Evolutionary conservation across 1,140 invertebrate species (phyloP), one percentile per base, ranked within the genome.

Genomic region (Trypoxylus dichotomus): DNA sequence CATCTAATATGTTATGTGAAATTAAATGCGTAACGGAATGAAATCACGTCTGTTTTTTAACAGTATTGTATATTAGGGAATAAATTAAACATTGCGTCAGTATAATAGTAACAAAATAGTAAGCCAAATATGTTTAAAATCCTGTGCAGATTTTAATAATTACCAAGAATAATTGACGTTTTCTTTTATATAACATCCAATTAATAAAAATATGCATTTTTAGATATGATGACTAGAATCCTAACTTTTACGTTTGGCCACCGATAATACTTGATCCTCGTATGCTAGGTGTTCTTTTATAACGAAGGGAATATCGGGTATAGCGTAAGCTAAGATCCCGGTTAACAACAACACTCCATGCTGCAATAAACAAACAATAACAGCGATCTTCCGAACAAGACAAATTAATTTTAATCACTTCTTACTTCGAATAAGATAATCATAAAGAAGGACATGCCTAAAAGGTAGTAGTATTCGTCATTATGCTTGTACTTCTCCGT

Each of bases 291-390:
- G 76, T 41, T 78, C 75, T 72, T 58, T 80, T 11, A 81, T 79
- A 3, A 74, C 47, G 24, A 77, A 71, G 0, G 80, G 80, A 5
- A 81, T 76, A 41, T 81, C 80, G 5, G 80, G 80, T 25, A 81
- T 81, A 11, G 79, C 76, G 24, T 80, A 81, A 13, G 80, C 80
- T 19, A 81, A 15, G 0, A 81, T 37, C 0, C 79, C 79, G 29
- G 80, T 81, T 19, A 80, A n/a, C 6, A 79, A 19, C 29, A 81
- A 68, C 8, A 81, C 63, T 1, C 80, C 25, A 63, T 81, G 80
- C 80, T 81, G 54, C 75, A 76, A 79, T 54, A 71, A 73, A 3
- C 1, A 37, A 41, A 7, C 6, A 41, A 42, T 42, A 8, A 7
- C 8, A 72, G 7, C 27, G 5, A 13, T 37, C 3, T n/a, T 29